Base-by-base conservation (phyloP, 2,888 invertebrate species). In the Netelia inedita region DNA sequence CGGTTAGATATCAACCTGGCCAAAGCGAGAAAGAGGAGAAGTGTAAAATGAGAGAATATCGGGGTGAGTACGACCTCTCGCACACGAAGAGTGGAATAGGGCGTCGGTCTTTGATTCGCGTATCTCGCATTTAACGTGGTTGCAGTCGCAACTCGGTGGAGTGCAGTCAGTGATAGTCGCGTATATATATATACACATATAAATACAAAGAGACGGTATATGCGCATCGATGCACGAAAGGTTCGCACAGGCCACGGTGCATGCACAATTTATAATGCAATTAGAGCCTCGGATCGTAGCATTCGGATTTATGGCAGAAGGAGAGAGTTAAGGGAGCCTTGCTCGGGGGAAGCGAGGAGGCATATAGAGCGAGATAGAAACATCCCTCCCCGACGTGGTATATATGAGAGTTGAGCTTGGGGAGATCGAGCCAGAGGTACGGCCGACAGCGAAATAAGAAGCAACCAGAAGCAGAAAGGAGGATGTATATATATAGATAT, bases 181-280 rank as follows among this genome's bases (percentile, higher is more conserved):
- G 14, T 21, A 75, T 50, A 55, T 59, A 59, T 28, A 19, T 61
- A 59, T 46, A 46, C 46, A 28, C 21, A 19, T 71, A 9, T 59
- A 79, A 19, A 35, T 14, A 50, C 6, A 57, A 69, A 53, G 16
- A 65, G 71, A 63, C 71, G 23, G 71, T 81, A 79, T 82, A 82
- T 76, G 76, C 59, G 82, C 73, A 82, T 85, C 82, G 85, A 79
- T 82, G 82, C 85, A 85, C 76, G 82, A 83, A 79, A 78, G 79
- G 89, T 90, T 90, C 88, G 90, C 87, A 89, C 89, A 89, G 90
- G 88, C 89, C 89, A 90, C 85, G 90, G 90, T 88, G 89, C 91
- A 91, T 91, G 90, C 92, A 92, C 93, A 93, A 93, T 93, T 93
- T 93, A 93, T 93, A 93, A 93, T 93, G 93, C 93, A 93, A 93